Percentiles rank a stretch among this genome's conserved stretches.
These are phyloP conservation scores for Leucania comma DNA, from an alignment of 2,888 invertebrate genomes.

Conservation along the genomic window DNA sequence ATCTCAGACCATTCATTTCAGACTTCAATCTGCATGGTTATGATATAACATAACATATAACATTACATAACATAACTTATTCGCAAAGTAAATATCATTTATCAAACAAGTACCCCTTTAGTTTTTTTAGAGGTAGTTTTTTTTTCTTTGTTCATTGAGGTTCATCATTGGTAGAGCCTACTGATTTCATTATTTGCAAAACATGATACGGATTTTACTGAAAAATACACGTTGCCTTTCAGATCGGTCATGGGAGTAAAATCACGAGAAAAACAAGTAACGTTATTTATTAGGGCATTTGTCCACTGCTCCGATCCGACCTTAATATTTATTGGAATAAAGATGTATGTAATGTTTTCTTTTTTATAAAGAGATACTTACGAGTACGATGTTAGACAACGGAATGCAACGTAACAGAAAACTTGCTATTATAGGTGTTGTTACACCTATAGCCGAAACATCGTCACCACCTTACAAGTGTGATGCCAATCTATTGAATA, in stretches of 20 bases:
- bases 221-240: neutral
- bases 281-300: neutral
- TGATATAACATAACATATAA: no score
- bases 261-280: neutral
- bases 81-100: no score
- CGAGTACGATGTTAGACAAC: neutral
- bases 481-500: constrained; percentile 12
- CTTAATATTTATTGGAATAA: neutral
- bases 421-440: neutral
- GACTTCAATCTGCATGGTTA: no score
- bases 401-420: neutral
- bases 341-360: neutral
- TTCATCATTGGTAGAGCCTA: neutral
- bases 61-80: no score
- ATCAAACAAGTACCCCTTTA: no score
- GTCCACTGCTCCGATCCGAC: neutral
- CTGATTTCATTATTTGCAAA: neutral
- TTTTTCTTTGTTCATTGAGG: neutral
- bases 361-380: no score
- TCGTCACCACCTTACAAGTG: neutral
- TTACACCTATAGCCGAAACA: neutral
- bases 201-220: neutral
- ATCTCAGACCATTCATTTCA: no score
- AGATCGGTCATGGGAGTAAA: neutral
- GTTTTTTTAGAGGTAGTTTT: no score